Base-by-base conservation (phyloP, 2,113 vertebrate species). In the Cercocebus atys region DNA sequence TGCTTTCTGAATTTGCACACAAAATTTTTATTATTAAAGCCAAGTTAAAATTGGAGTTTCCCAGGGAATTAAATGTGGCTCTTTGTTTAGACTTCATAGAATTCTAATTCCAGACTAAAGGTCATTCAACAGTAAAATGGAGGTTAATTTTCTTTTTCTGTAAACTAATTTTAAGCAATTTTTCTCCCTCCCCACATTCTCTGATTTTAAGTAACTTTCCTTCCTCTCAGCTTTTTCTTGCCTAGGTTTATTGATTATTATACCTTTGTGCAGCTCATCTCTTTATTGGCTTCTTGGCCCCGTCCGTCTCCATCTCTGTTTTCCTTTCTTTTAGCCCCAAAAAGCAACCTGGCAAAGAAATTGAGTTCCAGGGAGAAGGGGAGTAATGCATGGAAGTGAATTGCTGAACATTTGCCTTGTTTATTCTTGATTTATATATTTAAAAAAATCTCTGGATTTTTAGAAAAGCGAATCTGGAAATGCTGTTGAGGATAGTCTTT, bases 401-500 rank as follows among this genome's bases (percentile, higher is more conserved):
- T 70, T 97, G 68, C 91, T 97, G 95, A 97, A 96, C 1, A 72
- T 94, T 84, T 93, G 83, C 50, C 43, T 94, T 79, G 32, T 88
- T 94, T 17, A 30, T 22, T 82, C 61, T 97, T 96, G 96, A 97
- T 95, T 97, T 98, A 94, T 97, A 72, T 82, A 52, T 91, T 57
- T 27, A 22, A 50, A 90, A 82, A 43, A 64, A 50, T 23, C 47
- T 92, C 81, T 81, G 92, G 84, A 50, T 90, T 96, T 94, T 97
- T 82, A 30, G 72, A 94, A 93, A 93, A 95, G 87, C 75, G 95
- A 91, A 95, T 97, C 97, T 98, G 97, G 96, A 94, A 97, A 97
- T 97, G 92, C 90, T 97, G 91, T 96, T 97, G 89, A 96, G 81
- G 84, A 95, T 35, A 94, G 87, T 79, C 66, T 97, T 88, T 97